These are phyloP conservation scores for Clytia hemisphaerica DNA, from an alignment of 30 jellyfish, hydroid and myxozoan species.

Conservation along the genomic window DNA sequence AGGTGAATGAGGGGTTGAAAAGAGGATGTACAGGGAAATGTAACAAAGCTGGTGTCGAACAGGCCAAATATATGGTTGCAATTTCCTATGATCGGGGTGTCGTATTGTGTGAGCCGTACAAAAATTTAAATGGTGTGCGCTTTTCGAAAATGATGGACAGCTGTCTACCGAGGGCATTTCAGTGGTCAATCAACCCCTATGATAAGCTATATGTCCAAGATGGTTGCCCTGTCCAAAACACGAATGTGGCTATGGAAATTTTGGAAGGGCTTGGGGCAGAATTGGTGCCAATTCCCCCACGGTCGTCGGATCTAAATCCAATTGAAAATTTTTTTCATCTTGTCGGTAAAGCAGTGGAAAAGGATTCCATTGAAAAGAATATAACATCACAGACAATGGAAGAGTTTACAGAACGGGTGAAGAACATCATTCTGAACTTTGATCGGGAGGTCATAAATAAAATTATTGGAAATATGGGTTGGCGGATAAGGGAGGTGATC, in stretches of 20 bases:
- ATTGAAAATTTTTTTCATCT: constrained; percentile 1
- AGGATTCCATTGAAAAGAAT: background rate
- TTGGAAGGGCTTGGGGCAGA: too few species aligned
- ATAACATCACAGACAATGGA: background rate
- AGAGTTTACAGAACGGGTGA: background rate
- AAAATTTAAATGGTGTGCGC: too few species aligned
- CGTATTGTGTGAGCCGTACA: constrained; percentile 1
- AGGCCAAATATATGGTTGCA: constrained; percentile 21
- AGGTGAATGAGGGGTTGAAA: constrained; percentile 1
- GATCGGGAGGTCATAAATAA: background rate
- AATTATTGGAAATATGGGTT: background rate
- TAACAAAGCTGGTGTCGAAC: constrained; percentile 25
- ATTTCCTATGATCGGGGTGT: constrained; percentile 7
- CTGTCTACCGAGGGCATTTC: too few species aligned
- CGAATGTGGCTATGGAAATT: too few species aligned
- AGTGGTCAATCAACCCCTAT: too few species aligned
- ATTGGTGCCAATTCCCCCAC: background rate
- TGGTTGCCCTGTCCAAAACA: too few species aligned
- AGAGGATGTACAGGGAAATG: constrained; percentile 26
- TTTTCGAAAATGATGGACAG: too few species aligned
- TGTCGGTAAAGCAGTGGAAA: too few species aligned
- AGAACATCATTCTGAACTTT: too few species aligned
- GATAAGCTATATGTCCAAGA: too few species aligned
- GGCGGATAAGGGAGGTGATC: too few species aligned
- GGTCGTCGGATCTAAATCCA: background rate